A percentile compares a stretch with the other conserved stretches of the same genome.
Conservation (phyloP, 2,797 vertebrate genomes). For the Sebastolobus alascanus region DNA sequence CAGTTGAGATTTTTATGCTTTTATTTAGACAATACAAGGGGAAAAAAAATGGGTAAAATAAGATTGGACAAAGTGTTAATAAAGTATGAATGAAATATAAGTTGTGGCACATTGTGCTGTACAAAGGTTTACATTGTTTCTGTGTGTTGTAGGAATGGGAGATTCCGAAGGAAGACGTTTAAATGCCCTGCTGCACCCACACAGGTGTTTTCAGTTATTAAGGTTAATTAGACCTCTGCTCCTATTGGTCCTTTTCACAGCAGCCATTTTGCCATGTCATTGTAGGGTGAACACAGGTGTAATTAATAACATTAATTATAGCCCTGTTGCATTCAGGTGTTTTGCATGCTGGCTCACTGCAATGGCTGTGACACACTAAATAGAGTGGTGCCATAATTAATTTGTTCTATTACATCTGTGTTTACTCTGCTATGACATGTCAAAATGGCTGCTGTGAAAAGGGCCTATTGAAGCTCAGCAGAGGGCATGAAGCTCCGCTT, state of each 20-base stretch:
- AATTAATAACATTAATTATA: no score
- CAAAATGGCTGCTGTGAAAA: no score
- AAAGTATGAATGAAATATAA: slow-evolving; percentile 24
- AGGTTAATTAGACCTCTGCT: background rate
- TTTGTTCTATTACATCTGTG: no score
- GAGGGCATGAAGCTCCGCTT: background rate
- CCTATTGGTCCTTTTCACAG: background rate
- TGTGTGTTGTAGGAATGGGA: background rate
- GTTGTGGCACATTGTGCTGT: slow-evolving; percentile 69
- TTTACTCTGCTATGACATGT: no score
- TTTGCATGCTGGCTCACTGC: no score
- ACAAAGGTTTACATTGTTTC: slow-evolving; percentile 14
- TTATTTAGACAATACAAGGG: slow-evolving; percentile 9
- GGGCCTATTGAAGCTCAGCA: no score
- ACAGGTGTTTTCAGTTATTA: slow-evolving; percentile 7
- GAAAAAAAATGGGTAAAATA: background rate
- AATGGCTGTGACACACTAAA: no score
- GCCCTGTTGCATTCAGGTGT: no score
- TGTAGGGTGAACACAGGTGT: no score
- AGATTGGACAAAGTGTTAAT: background rate
- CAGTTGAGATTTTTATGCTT: slow-evolving; percentile 13
- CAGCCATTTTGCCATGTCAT: rapidly evolving
- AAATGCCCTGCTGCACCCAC: background rate
- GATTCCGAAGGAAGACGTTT: background rate
- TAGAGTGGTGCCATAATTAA: no score